Percentiles rank a stretch among this genome's conserved stretches.
These are phyloP conservation scores for Acanthoscelides obtectus DNA, from an alignment of 2,888 invertebrate species.

Conservation along the genomic window DNA sequence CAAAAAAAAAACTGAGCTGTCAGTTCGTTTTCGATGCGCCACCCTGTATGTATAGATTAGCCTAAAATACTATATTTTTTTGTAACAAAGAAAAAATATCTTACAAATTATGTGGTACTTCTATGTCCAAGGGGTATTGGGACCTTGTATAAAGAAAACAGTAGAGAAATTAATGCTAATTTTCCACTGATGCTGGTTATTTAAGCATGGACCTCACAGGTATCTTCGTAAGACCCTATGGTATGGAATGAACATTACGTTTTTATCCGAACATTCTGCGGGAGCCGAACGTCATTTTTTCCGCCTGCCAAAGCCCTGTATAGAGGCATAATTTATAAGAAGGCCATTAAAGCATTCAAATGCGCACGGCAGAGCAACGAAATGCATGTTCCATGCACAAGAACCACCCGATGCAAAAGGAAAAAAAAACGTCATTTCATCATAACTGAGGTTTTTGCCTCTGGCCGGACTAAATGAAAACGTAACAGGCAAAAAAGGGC, in stretches of 20 bases:
- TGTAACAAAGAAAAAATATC: no score
- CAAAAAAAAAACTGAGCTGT: no score
- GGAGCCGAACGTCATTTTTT: background rate
- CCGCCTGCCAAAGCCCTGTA: background rate
- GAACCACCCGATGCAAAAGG: background rate
- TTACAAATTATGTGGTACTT: no score
- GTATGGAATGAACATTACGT: background rate
- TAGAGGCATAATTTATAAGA: background rate
- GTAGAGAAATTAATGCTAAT: no score
- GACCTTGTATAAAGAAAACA: no score
- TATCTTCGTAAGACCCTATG: background rate
- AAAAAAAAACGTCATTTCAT: background rate
- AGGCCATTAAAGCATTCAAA: background rate
- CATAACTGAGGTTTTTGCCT: background rate
- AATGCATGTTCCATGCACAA: background rate
- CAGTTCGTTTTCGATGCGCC: no score
- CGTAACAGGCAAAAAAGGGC: background rate
- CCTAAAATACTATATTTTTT: no score
- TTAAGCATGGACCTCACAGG: background rate
- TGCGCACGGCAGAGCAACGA: background rate
- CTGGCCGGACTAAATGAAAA: background rate
- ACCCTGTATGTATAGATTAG: no score
- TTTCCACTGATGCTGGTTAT: no score
- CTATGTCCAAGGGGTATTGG: no score
- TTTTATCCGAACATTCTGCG: background rate